Evolutionary conservation across 2,888 invertebrate species (phyloP).

Genomic region (Athalia circularis): DNA sequence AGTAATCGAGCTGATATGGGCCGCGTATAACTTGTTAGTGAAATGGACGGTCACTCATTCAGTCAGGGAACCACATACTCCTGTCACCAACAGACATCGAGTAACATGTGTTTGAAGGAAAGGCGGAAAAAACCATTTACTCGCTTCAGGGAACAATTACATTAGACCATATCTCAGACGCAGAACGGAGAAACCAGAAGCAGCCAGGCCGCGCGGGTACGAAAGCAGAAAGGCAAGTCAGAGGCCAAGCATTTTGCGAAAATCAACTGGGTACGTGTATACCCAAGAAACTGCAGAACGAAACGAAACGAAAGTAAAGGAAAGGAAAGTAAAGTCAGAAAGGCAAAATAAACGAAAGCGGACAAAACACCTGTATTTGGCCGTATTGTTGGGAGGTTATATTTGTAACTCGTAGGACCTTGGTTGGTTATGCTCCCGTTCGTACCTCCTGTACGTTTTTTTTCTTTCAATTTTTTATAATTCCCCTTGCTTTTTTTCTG

Average conservation of each 20-base stretch:
- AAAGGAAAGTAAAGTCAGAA: not conserved
- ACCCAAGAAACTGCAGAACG: not conserved
- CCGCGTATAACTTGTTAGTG: conserved; percentile 14
- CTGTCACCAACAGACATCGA: conserved; percentile 44
- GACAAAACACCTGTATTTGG: conserved; percentile 28
- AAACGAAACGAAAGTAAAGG: conserved; percentile 11
- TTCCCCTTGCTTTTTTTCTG: not conserved
- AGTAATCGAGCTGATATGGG: not conserved
- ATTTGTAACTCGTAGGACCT: conserved; percentile 9
- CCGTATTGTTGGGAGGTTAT: not conserved
- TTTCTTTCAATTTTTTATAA: not conserved
- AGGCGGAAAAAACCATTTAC: conserved; percentile 45
- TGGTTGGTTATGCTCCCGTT: not conserved
- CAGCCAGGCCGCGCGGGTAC: not conserved
- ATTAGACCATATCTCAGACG: conserved; percentile 42
- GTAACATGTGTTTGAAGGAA: conserved; percentile 45
- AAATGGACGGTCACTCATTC: conserved; percentile 41
- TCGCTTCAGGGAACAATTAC: conserved; percentile 43
- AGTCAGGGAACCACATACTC: conserved; percentile 28
- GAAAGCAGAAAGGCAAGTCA: conserved; percentile 29
- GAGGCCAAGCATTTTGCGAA: conserved; percentile 10
- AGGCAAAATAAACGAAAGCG: not conserved
- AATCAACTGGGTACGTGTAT: not conserved
- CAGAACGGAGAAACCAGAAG: conserved; percentile 15
- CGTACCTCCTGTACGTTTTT: not conserved